Evolutionary conservation across 23 tunicate genomes (phyloP).

Genomic region (Phallusia fumigata): DNA sequence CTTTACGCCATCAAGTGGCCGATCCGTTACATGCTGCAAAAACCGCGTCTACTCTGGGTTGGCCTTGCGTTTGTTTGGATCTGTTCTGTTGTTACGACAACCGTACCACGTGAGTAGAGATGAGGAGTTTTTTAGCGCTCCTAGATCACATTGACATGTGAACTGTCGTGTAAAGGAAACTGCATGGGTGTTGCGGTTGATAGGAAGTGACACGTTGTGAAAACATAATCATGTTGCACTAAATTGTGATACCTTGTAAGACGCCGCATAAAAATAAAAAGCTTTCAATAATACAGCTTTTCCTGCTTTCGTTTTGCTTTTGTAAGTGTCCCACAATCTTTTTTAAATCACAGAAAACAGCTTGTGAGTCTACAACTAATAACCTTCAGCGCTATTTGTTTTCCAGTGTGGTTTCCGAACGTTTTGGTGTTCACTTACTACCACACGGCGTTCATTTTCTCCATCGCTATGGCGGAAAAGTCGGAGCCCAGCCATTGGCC

Average conservation of each 20-base stretch:
- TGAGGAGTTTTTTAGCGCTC: background rate
- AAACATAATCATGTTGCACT: no score
- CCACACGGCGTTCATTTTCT: background rate
- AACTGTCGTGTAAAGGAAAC: background rate
- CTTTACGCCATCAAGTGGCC: constrained; percentile 4
- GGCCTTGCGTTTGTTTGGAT: background rate
- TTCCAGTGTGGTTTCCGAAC: background rate
- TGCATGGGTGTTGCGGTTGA: background rate
- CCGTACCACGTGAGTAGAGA: background rate
- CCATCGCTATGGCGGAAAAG: background rate
- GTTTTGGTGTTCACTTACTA: background rate
- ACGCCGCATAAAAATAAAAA: no score
- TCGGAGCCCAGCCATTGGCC: background rate
- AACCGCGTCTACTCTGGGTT: background rate
- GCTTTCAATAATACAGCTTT: no score
- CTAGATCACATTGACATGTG: background rate
- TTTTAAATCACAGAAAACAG: no score
- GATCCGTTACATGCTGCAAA: background rate
- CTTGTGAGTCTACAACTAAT: no score
- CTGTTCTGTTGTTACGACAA: background rate
- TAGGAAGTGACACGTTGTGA: background rate
- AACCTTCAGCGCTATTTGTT: background rate
- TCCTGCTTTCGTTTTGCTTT: no score
- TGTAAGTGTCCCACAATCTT: no score
- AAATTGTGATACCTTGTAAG: no score